A percentile compares a stretch with the other conserved stretches of the same genome.
Evolutionary conservation across 2,888 invertebrate genomes (phyloP).

Genomic region (Tethea ocularis): DNA sequence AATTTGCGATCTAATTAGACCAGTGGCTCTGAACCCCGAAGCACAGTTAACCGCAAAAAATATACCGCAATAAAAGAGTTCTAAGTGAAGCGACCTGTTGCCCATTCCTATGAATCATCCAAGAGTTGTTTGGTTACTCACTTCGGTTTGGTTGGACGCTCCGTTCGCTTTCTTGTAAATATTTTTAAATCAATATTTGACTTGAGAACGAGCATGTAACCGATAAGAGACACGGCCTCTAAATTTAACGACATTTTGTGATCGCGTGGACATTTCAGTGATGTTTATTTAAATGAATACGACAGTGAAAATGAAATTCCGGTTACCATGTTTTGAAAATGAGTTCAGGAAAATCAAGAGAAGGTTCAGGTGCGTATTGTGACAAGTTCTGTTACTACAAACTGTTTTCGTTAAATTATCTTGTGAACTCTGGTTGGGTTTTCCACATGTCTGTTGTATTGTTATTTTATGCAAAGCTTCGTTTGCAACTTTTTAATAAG

Average conservation of each 20-base stretch:
- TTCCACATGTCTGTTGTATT: too few relatives aligned
- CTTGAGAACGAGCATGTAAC: conserved; percentile 39
- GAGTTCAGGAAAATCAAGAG: conserved; percentile 50
- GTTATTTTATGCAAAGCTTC: too few relatives aligned
- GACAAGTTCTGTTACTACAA: neutral
- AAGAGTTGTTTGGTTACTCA: conserved; percentile 57
- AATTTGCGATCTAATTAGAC: conserved; percentile 54
- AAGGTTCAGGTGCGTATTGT: conserved; percentile 48
- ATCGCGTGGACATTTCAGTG: conserved; percentile 18
- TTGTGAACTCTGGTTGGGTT: neutral
- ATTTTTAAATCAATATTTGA: conserved; percentile 69
- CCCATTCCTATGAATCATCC: conserved; percentile 69
- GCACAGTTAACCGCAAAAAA: conserved; percentile 68
- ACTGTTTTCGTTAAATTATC: neutral
- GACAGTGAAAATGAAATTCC: conserved; percentile 54
- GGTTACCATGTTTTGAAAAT: conserved; percentile 41
- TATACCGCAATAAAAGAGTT: conserved; percentile 73
- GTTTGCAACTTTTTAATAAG: too few relatives aligned
- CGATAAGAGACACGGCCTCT: conserved; percentile 31
- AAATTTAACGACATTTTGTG: conserved; percentile 15
- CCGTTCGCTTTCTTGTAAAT: conserved; percentile 63
- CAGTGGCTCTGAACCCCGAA: conserved; percentile 42
- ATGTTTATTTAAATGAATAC: conserved; percentile 16
- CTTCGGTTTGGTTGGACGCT: conserved; percentile 47
- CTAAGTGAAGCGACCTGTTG: conserved; percentile 63